Conservation (phyloP, 2,797 vertebrate species). For the Synanceia verrucosa region DNA sequence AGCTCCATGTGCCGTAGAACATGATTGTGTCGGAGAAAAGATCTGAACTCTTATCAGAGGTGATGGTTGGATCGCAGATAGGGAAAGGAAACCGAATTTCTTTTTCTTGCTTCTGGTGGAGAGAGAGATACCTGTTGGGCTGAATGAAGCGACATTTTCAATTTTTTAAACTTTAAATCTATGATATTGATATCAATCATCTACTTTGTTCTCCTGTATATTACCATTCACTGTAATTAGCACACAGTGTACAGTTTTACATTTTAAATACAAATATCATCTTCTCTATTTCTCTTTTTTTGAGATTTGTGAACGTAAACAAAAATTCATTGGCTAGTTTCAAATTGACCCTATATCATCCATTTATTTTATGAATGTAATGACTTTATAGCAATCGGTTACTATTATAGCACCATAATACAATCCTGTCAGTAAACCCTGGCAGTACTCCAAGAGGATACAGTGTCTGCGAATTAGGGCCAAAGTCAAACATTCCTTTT, state of each 20-base stretch:
- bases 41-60: constrained; percentile 37
- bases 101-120: neutral
- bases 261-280: neutral
- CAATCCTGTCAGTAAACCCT: constrained; percentile 48
- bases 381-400: constrained; percentile 45
- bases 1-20: constrained; percentile 60
- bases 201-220: neutral
- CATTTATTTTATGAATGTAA: constrained; percentile 34
- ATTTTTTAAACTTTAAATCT: neutral
- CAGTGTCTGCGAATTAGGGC: constrained; percentile 66
- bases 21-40: constrained; percentile 54
- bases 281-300: neutral
- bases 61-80: constrained; percentile 19
- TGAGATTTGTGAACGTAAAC: neutral
- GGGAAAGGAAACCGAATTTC: neutral
- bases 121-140: neutral
- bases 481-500: constrained; percentile 79
- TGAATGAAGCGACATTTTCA: neutral
- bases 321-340: neutral
- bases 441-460: constrained; percentile 58
- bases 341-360: too few species aligned
- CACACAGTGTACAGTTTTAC: neutral
- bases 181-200: neutral
- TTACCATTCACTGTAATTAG: neutral
- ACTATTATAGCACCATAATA: constrained; percentile 43